Conservation (phyloP, 1,140 invertebrate genomes). For the Bilobella aurantiaca region DNA sequence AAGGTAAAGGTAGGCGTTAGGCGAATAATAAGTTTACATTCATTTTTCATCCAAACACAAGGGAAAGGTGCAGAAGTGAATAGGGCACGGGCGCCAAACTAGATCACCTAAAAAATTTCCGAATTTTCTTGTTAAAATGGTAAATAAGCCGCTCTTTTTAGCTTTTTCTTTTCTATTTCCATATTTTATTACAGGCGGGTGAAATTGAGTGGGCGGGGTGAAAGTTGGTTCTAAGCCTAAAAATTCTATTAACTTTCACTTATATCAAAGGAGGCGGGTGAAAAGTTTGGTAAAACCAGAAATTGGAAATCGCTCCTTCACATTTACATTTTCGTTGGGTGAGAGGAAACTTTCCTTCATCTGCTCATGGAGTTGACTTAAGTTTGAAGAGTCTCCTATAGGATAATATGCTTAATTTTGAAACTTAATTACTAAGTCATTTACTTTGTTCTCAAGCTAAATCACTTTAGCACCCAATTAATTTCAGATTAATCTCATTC, state of each 20-base stretch:
- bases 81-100: too few species aligned
- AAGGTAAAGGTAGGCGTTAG: not conserved
- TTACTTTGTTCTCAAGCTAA: conserved; percentile 13
- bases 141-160: not conserved
- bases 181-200: not conserved
- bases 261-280: not conserved
- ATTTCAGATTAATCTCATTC: conserved; percentile 14
- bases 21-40: not conserved
- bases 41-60: too few species aligned
- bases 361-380: too few species aligned
- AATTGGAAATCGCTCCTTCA: not conserved
- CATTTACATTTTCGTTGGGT: not conserved
- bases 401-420: conserved; percentile 2
- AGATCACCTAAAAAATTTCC: too few species aligned
- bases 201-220: not conserved
- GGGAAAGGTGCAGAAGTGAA: too few species aligned
- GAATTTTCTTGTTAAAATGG: conserved; percentile 4
- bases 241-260: not conserved
- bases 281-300: too few species aligned
- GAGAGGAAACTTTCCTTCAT: too few species aligned
- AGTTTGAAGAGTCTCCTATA: not conserved
- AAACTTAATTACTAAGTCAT: conserved; percentile 5
- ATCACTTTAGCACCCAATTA: conserved; percentile 12
- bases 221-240: not conserved
- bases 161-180: not conserved